Evolutionary conservation across 2,888 invertebrate species (phyloP), one percentile per base, ranked within the genome.

Genomic region (Callinectes sapidus): DNA sequence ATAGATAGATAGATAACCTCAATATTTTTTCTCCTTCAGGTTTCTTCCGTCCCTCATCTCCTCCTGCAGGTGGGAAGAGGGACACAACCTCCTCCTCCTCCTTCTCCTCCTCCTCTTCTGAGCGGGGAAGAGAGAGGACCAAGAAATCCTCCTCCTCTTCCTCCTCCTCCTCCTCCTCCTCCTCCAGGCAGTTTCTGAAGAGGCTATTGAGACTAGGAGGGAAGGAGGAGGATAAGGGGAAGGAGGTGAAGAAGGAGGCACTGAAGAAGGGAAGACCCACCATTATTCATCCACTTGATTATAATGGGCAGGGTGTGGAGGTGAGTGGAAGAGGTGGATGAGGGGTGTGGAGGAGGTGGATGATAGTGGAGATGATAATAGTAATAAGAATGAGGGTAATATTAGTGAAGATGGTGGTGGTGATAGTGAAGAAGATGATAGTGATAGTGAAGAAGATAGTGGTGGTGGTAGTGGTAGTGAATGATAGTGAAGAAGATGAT

Each of bases 221-320:
- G 1, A 94, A 32, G 89, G 94, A 92, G 90, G 93, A 91, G 92
- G 94, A 97, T 92, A 97, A 97, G 95, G 97, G 97, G 95, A 96
- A 97, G 55, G 96, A 94, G 32, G 90, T 92, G n/a, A 97, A 93
- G 90, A 92, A 92, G 92, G 71, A 91, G 86, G 93, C 97, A 13
- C 96, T 97, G 95, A 97, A 97, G 10, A 97, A 97, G 95, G 97
- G 97, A 2, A 97, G 98, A 28, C 96, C 98, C 42, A 98, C 98
- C 94, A 98, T 98, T 95, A 98, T 98, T 94, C 98, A 98, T 96
- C 98, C 98, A 23, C 96, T 98, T 95, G 98, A 98, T 95, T 94
- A 94, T 18, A 92, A 94, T 81, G 92, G 90, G 39, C 89, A 91
- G 28, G 94, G 94, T n/a, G 94, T 94, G 42, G 92, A 93, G 94